Percentiles rank a stretch among this genome's conserved stretches.
phyloP scores from a whole-genome alignment of 2,113 vertebrate genomes.

The Alligator sinensis region DNA sequence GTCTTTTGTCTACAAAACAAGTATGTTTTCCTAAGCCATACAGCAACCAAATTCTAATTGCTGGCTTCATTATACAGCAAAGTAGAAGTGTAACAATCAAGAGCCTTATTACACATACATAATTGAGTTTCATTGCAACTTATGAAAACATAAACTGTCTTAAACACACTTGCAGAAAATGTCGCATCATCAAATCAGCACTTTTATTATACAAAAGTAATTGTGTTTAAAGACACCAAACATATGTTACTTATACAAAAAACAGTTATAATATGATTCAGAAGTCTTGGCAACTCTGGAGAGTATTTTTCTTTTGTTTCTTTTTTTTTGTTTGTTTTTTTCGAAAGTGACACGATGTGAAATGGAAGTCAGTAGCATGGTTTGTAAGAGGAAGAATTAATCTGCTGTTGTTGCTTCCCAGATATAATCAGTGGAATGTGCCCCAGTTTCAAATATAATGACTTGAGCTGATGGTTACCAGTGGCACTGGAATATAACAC shows the following conservation, averaged over 20 bases:
- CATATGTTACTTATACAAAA: slow-evolving; percentile 79
- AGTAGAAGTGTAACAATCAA: slow-evolving; percentile 86
- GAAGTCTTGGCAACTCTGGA: slow-evolving; percentile 50
- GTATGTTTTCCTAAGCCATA: slow-evolving; percentile 80
- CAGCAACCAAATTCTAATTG: slow-evolving; percentile 86
- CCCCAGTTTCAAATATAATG: background rate
- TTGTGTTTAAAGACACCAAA: slow-evolving; percentile 83
- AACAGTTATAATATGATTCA: slow-evolving; percentile 65
- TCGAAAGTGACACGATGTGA: background rate
- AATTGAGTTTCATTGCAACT: slow-evolving; percentile 86
- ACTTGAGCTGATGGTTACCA: too few relatives aligned
- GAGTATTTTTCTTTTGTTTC: background rate
- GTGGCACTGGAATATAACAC: too few relatives aligned
- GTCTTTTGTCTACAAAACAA: slow-evolving; percentile 84
- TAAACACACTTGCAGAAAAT: slow-evolving; percentile 85
- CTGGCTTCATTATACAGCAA: slow-evolving; percentile 85
- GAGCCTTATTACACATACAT: slow-evolving; percentile 86
- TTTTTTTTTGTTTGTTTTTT: slow-evolving; percentile 14
- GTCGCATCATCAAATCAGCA: slow-evolving; percentile 84
- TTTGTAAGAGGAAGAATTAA: background rate
- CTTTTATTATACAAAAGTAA: slow-evolving; percentile 86
- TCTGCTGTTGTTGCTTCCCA: background rate
- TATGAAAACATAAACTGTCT: slow-evolving; percentile 86
- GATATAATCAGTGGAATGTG: background rate
- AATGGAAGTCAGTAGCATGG: background rate